Evolutionary conservation across 2,797 vertebrate species (phyloP).

Genomic region (Alfaro cultratus): DNA sequence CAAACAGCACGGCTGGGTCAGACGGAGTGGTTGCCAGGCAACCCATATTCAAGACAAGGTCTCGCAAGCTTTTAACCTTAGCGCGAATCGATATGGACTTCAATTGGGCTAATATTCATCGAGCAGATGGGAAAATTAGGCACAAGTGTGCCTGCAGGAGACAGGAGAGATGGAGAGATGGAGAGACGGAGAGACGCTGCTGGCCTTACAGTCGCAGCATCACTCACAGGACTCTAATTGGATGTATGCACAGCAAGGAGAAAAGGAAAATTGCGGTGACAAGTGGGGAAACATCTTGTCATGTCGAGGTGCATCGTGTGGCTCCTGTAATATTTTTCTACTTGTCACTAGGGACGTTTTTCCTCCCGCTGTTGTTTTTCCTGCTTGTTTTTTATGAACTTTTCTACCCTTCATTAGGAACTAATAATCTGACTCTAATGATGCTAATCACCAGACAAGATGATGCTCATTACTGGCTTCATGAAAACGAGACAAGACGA

Average conservation of each 20-base stretch:
- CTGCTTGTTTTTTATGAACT: not conserved
- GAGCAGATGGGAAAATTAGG: constrained; percentile 80
- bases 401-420: not conserved
- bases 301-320: not conserved
- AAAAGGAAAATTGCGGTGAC: constrained; percentile 47
- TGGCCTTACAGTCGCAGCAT: constrained; percentile 43
- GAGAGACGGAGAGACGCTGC: constrained; percentile 35
- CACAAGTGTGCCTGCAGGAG: constrained; percentile 61
- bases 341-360: constrained; percentile 22
- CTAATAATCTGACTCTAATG: not conserved
- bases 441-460: not conserved
- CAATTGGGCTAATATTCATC: constrained; percentile 80
- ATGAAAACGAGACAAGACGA: not conserved
- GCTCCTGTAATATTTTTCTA: constrained; percentile 5
- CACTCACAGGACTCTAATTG: constrained; percentile 50
- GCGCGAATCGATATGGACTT: constrained; percentile 75
- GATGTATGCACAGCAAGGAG: constrained; percentile 45
- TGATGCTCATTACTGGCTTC: not conserved
- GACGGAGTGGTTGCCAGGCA: constrained; percentile 75
- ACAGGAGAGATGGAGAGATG: constrained; percentile 29
- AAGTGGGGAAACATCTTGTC: constrained; percentile 27
- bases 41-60: constrained; percentile 77
- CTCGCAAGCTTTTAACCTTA: constrained; percentile 83
- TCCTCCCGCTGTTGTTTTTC: constrained; percentile 9
- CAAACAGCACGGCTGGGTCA: constrained; percentile 43